A percentile compares a stretch with the other conserved stretches of the same genome.
These are phyloP conservation scores for Ceraclea dissimilis DNA, from an alignment of 2,888 invertebrate genomes.

Conservation along the genomic window DNA sequence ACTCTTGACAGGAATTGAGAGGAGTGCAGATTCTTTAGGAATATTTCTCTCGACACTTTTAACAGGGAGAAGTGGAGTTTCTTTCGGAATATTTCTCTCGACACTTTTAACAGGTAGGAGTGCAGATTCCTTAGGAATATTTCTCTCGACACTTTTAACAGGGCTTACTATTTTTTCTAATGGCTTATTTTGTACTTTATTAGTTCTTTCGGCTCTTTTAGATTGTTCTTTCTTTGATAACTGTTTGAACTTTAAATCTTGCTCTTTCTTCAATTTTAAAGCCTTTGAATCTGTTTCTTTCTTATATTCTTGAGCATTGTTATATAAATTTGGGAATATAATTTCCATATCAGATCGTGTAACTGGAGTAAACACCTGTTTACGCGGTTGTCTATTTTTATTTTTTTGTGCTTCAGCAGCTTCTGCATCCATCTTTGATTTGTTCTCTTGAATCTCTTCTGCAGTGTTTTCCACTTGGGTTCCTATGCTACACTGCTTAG, in stretches of 20 bases:
- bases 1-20: background rate
- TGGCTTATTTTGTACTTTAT: background rate
- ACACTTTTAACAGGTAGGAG: background rate
- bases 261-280: slow-evolving; percentile 9
- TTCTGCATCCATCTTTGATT: slow-evolving; percentile 1
- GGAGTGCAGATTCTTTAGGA: background rate
- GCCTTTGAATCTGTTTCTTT: slow-evolving; percentile 15
- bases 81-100: background rate
- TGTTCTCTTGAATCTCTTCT: background rate
- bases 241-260: slow-evolving; percentile 9
- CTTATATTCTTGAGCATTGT: slow-evolving; percentile 9
- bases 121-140: background rate
- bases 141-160: background rate
- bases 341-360: slow-evolving; percentile 42
- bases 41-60: background rate
- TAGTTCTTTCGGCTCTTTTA: slow-evolving; percentile 6
- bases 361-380: slow-evolving; percentile 45
- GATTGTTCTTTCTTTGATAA: slow-evolving; percentile 8
- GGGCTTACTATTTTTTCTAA: background rate
- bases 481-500: background rate
- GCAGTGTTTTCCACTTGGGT: background rate
- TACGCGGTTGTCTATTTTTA: slow-evolving; percentile 43
- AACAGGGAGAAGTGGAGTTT: background rate
- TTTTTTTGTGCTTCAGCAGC: slow-evolving; percentile 3
- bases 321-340: slow-evolving; percentile 35